phyloP scores from a whole-genome alignment of 2,888 invertebrate genomes.

The Diarsia dahlii region DNA sequence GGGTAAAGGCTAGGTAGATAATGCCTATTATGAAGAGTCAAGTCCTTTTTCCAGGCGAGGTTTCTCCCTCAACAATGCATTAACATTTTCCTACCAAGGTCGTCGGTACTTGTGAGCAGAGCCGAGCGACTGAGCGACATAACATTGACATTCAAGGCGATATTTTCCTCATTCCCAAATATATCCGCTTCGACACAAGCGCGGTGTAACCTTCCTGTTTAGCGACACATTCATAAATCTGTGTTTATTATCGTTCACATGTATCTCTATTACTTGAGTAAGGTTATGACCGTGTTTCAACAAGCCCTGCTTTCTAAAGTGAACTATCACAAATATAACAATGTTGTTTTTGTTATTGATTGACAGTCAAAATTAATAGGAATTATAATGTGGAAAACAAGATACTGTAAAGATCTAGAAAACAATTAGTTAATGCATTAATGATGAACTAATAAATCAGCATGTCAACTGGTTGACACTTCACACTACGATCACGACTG shows the following conservation, averaged over 20 bases:
- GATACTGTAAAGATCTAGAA: not conserved
- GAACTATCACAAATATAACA: no score
- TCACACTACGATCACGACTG: not conserved
- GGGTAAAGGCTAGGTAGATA: no score
- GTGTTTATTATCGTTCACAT: constrained; percentile 7
- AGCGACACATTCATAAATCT: constrained; percentile 17
- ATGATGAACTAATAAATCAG: not conserved
- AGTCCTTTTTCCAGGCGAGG: not conserved
- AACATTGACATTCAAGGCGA: constrained; percentile 49
- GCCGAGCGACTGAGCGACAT: not conserved
- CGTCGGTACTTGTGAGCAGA: not conserved
- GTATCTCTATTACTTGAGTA: constrained; percentile 1
- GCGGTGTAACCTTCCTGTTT: not conserved
- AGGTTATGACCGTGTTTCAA: not conserved
- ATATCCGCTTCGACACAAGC: not conserved
- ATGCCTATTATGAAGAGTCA: no score
- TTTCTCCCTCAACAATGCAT: not conserved
- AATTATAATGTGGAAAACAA: not conserved
- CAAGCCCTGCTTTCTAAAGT: no score
- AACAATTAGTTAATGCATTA: not conserved
- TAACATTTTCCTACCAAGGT: not conserved
- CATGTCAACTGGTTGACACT: not conserved
- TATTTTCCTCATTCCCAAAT: constrained; percentile 40
- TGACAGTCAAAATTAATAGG: not conserved
- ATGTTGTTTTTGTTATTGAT: not conserved